Evolutionary conservation across 2,113 vertebrate genomes (phyloP), one percentile per base, ranked within the genome.

Genomic region (Perca flavescens): DNA sequence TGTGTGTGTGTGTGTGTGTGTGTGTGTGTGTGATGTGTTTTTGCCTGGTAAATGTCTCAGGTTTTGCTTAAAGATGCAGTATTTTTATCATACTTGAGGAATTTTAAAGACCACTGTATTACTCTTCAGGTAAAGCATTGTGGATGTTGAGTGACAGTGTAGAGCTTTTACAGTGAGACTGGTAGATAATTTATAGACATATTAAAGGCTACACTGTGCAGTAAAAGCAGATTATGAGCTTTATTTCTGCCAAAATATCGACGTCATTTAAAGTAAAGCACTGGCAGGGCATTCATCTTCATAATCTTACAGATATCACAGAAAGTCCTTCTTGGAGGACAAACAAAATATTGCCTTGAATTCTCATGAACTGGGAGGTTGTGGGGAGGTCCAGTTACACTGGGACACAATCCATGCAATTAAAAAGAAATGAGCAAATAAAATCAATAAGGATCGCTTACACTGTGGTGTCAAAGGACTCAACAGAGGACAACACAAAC

Each of bases 351-450:
- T 77, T 89, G 86, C 82, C 86, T 83, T 82, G 60, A 67, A 65
- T 83, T 84, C 73, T 81, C 74, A 80, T 80, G 78, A 85, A 83
- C 79, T 72, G 83, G 80, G 86, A 88, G 83, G 75, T 88, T 92
- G 93, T 73, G 89, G 90, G 76, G 36, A 93, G 94, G 68, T 95
- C 83, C 76, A 57, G 92, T 95, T 94, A 93, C 94, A 92, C 54
- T 77, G 83, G 86, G 89, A 94, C 81, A 89, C 92, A 92, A 90
- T 90, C 93, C 87, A 74, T 81, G 91, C 89, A 94, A 95, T 95
- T 95, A 95, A 94, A 96, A 93, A 94, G 89, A 92, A 95, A 95
- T 94, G 94, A 95, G 92, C 89, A 92, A 92, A 94, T 94, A 89
- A 93, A 95, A 95, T 95, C 94, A 94, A 95, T 95, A 83, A 74